A percentile compares a stretch with the other conserved stretches of the same genome.
Conservation (phyloP, 2,888 invertebrate species). For the Andricus curvator region DNA sequence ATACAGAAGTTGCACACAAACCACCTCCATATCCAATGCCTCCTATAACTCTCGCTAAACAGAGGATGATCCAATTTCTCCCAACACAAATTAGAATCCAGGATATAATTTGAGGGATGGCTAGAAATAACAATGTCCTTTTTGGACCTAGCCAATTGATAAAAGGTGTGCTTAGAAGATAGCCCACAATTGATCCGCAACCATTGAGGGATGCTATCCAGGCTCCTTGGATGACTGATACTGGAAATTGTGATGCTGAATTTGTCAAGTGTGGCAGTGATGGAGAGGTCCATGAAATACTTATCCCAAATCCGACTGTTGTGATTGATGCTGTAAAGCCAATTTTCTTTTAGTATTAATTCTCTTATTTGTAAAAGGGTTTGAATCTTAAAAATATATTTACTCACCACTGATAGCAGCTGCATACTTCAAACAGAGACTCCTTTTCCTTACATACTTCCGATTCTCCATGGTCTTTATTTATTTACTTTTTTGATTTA, state of each 20-base stretch:
- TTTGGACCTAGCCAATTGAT: slow-evolving; percentile 71
- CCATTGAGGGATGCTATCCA: slow-evolving; percentile 71
- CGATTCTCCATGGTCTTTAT: not conserved
- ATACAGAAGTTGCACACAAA: slow-evolving; percentile 80
- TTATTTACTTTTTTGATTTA: not conserved
- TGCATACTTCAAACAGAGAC: not conserved
- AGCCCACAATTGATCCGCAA: slow-evolving; percentile 68
- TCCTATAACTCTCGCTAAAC: slow-evolving; percentile 76
- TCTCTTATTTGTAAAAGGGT: not conserved
- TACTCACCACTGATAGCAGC: slow-evolving; percentile 17
- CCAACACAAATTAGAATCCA: slow-evolving; percentile 70
- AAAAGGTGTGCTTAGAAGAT: slow-evolving; percentile 63
- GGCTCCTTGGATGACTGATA: slow-evolving; percentile 66
- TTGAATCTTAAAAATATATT: not conserved
- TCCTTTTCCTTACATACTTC: not conserved
- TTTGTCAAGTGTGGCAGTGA: slow-evolving; percentile 66
- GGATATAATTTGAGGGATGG: slow-evolving; percentile 66
- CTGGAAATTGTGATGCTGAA: slow-evolving; percentile 61
- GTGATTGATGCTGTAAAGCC: not conserved
- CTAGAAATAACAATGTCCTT: slow-evolving; percentile 64
- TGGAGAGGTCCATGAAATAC: slow-evolving; percentile 68
- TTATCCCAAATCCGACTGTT: slow-evolving; percentile 13
- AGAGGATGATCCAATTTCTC: slow-evolving; percentile 65
- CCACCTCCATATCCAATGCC: slow-evolving; percentile 78
- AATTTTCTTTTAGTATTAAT: not conserved